Evolutionary conservation across 2,888 invertebrate genomes (phyloP), one percentile per base, ranked within the genome.

Genomic region (Itoplectis maculator): DNA sequence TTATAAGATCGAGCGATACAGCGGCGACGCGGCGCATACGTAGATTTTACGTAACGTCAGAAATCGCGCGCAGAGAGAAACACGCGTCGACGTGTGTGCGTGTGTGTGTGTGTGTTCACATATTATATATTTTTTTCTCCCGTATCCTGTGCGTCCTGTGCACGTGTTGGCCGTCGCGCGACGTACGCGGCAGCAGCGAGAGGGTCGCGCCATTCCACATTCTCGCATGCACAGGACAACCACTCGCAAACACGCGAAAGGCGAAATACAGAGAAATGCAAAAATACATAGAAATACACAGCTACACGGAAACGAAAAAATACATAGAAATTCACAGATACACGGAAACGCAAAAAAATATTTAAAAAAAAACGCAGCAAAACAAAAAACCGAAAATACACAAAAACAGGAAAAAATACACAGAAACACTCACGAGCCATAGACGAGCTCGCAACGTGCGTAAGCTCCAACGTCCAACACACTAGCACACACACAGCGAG

Each of bases 41-140:
- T 29, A 47, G 77, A 85, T 86, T 87, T 87, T 85, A 84, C 87
- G 85, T 86, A 87, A 87, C 83, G 77, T 82, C 72, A 65, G 59
- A 65, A 78, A 72, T 15, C 29, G 45, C 29, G 47, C 59, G 35
- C 59, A 72, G 45, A 69, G 11, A 69, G 68, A 37, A 80, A 72
- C 66, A 81, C 81, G 83, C 81, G 80, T 80, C 70, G 66, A 65
- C 51, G 70, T 77, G 29, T 29, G 5, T 5, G 29, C n/a, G 72
- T 70, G 68, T 68, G n/a, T n/a, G n/a, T n/a, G n/a, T n/a, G n/a
- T n/a, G n/a, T n/a, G n/a, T n/a, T n/a, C n/a, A n/a, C n/a, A n/a
- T n/a, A n/a, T n/a, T n/a, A 29, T 29, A 29, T 3, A 29, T 29
- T 56, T 69, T 70, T 59, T 59, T 59, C 37, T 59, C 59, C 29